A percentile compares a stretch with the other conserved stretches of the same genome.
Conservation (phyloP, 2,113 vertebrate genomes). For the Nesogale talazaci region DNA sequence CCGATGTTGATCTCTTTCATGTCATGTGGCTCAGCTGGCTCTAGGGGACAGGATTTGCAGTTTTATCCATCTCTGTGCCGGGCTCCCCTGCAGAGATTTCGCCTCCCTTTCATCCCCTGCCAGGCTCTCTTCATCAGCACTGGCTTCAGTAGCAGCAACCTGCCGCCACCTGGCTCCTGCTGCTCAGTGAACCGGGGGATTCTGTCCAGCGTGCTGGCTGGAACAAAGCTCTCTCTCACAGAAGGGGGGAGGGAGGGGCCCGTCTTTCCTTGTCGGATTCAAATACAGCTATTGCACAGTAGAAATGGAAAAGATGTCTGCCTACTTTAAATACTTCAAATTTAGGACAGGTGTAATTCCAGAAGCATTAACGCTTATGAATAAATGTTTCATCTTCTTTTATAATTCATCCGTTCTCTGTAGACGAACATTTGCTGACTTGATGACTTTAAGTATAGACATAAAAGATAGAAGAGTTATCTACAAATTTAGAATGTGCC, state of each 20-base stretch:
- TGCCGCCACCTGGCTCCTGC: neutral
- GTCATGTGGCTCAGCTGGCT: accelerated
- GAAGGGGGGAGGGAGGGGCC: neutral
- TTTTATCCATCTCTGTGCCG: neutral
- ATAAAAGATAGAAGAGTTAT: neutral
- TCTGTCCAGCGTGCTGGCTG: neutral
- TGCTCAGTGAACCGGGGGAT: neutral
- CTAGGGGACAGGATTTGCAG: neutral
- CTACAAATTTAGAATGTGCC: constrained; percentile 5
- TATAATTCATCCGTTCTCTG: constrained; percentile 33
- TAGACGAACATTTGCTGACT: neutral
- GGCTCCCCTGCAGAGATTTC: accelerated
- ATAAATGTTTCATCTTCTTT: constrained; percentile 59
- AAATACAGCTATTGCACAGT: neutral
- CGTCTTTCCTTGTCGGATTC: neutral
- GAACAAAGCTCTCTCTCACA: neutral
- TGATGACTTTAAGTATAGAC: constrained; percentile 44
- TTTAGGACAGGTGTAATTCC: constrained; percentile 39
- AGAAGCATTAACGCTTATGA: constrained; percentile 41
- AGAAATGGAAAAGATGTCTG: constrained; percentile 43
- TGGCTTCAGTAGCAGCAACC: neutral
- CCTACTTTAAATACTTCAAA: constrained; percentile 33
- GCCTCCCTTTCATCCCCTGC: neutral
- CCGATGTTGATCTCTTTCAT: neutral
- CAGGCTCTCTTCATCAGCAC: neutral